Base-by-base conservation (phyloP, 23 tunicate genomes). In the Halocynthia roretzi region DNA sequence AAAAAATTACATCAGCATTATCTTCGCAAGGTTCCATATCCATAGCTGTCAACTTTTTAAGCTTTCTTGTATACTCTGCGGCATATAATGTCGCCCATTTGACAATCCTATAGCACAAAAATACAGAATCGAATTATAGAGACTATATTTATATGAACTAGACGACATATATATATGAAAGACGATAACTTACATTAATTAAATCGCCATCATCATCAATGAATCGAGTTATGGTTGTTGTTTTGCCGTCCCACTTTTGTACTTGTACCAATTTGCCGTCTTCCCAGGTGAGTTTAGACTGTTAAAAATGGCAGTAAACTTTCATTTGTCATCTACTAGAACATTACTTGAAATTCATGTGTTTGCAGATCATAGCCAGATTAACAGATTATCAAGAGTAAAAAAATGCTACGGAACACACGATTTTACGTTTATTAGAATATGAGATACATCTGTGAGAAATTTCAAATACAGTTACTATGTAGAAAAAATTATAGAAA, bases 201-300 rank as follows among this genome's bases (percentile, higher is more conserved):
- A 85, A 64, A 50, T 49, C 53, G 20, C 83, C 83, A 63, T 71
- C 64, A 0, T 61, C 88, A 21, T 88, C 88, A 7, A 84, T 70
- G 78, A 68, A 88, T 83, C 95, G 50, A 1, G 77, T 58, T 6
- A 88, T 66, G 48, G 68, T 88, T 8, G 95, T 73, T 20, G 31
- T 55, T 67, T 88, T 88, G 53, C 84, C 88, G 50, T 84, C 95
- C 95, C 95, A 88, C 60, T 75, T 88, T 72, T 88, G 95, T 7
- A 65, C 67, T 64, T 88, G 95, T 7, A 83, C 72, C 0, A 88
- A 79, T 61, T 80, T 88, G 62, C 79, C 81, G 8, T 88, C 95
- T 72, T 88, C 72, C 94, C 81, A 72, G 14, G 61, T 68, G 77
- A 72, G 61, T 8, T 8, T 62, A 58, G 71, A 64, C 94, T 87